Evolutionary conservation across 1,140 invertebrate genomes (phyloP).

Genomic region (Zaprionus gabonicus): DNA sequence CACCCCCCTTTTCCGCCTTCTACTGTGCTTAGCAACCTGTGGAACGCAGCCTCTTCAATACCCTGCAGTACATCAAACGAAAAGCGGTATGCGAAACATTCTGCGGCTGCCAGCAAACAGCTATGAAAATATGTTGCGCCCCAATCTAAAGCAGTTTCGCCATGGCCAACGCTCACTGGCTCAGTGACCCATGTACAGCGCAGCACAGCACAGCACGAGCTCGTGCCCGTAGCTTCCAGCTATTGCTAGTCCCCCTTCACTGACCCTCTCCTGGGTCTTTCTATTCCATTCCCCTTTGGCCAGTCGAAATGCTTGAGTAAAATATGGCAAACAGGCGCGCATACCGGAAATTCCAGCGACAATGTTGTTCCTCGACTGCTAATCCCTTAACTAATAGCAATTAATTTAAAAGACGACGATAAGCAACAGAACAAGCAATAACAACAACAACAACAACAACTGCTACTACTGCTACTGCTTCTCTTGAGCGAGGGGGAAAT

Average conservation of each 20-base stretch:
- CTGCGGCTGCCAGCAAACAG: slow-evolving; percentile 55
- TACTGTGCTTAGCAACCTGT: slow-evolving; percentile 71
- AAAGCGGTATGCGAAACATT: slow-evolving; percentile 80
- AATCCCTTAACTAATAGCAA: slow-evolving; percentile 84
- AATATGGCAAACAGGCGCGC: slow-evolving; percentile 70
- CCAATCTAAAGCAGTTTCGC: slow-evolving; percentile 3
- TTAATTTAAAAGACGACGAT: slow-evolving; percentile 83
- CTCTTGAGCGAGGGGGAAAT: neutral
- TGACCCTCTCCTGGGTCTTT: neutral
- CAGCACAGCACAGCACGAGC: neutral
- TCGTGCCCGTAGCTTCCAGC: neutral
- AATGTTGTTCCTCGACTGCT: slow-evolving; percentile 76
- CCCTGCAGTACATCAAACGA: slow-evolving; percentile 81
- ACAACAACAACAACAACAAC: slow-evolving; percentile 30
- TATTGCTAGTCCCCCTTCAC: neutral
- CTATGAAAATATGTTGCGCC: slow-evolving; percentile 32
- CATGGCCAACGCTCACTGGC: neutral
- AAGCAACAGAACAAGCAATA: slow-evolving; percentile 72
- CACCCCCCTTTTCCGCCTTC: neutral
- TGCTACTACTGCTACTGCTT: slow-evolving; percentile 2
- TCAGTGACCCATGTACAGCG: slow-evolving; percentile 31
- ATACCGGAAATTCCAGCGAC: slow-evolving; percentile 83
- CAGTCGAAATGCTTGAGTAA: slow-evolving; percentile 60
- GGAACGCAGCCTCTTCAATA: slow-evolving; percentile 81
- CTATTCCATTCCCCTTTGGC: neutral